phyloP scores from a whole-genome alignment of 1,140 invertebrate genomes.

The Drosophila grimshawi region DNA sequence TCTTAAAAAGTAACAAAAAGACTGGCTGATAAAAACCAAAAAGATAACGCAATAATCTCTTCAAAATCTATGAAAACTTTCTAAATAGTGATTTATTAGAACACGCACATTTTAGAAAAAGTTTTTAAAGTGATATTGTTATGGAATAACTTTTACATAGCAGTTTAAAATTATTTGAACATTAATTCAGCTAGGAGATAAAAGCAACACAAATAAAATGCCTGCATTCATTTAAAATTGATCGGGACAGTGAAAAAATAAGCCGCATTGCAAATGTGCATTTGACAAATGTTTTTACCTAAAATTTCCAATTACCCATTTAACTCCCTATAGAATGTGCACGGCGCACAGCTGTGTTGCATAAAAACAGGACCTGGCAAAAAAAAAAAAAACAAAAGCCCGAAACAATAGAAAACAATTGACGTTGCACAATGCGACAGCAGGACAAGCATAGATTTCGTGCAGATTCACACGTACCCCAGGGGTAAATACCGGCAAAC shows the following conservation, averaged over 20 bases:
- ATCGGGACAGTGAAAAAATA: conserved; percentile 50
- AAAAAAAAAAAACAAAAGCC: conserved; percentile 10
- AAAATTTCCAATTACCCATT: conserved; percentile 45
- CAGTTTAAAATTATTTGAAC: too few relatives aligned
- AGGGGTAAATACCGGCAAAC: conserved; percentile 60
- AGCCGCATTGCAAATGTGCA: conserved; percentile 37
- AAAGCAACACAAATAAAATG: background rate
- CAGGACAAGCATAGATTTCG: conserved; percentile 45
- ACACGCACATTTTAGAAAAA: too few relatives aligned
- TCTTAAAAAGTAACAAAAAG: too few relatives aligned
- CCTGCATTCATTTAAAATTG: conserved; percentile 9
- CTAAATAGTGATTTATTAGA: too few relatives aligned
- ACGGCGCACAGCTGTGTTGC: conserved; percentile 52
- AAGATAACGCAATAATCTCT: too few relatives aligned
- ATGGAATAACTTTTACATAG: too few relatives aligned
- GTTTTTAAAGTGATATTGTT: too few relatives aligned
- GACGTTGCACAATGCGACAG: conserved; percentile 41
- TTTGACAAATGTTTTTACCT: conserved; percentile 12
- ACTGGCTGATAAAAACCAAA: background rate
- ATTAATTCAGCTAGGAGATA: too few relatives aligned
- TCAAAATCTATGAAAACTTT: too few relatives aligned
- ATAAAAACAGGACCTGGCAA: background rate
- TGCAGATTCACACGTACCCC: conserved; percentile 67
- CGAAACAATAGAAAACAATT: conserved; percentile 50
- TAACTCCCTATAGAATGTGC: conserved; percentile 8